Percentiles rank a stretch among this genome's conserved stretches.
These are phyloP conservation scores for Melieria crassipennis DNA, from an alignment of 2,888 invertebrate genomes.

Conservation along the genomic window DNA sequence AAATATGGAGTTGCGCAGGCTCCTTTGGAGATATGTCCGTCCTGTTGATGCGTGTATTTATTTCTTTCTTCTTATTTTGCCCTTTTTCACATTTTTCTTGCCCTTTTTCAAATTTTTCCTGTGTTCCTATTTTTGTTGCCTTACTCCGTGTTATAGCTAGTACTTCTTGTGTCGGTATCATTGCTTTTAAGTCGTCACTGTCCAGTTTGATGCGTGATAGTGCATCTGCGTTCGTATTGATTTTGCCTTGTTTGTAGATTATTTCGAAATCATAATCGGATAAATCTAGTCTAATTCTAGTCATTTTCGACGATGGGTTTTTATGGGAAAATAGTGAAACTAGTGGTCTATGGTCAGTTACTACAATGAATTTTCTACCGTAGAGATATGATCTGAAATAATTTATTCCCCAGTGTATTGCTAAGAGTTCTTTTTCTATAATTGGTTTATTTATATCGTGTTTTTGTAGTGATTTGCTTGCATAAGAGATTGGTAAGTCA, in stretches of 20 bases:
- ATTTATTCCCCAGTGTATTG: no score
- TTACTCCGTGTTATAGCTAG: background rate
- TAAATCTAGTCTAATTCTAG: conserved; percentile 24
- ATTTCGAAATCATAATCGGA: conserved; percentile 27
- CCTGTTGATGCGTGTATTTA: no score
- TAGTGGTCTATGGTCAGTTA: background rate
- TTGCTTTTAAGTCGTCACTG: background rate
- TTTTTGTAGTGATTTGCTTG: conserved; percentile 20
- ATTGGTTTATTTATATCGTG: background rate
- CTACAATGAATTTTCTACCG: background rate
- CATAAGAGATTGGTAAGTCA: background rate
- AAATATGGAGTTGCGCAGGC: no score
- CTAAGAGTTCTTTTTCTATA: no score
- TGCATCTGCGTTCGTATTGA: conserved; percentile 18
- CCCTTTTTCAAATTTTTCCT: no score
- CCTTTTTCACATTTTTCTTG: no score
- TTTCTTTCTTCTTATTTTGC: no score
- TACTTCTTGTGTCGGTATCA: background rate
- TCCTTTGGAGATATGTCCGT: no score
- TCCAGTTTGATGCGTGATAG: background rate
- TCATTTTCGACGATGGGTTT: conserved; percentile 23
- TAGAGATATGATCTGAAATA: conserved; percentile 9
- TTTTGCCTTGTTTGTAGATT: conserved; percentile 13
- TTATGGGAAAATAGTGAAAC: conserved; percentile 19
- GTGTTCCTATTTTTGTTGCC: background rate